A percentile compares a stretch with the other conserved stretches of the same genome.
These are phyloP conservation scores for Mormyrops boulengeri DNA, from an alignment of 2,797 vertebrate genomes.

Conservation along the genomic window DNA sequence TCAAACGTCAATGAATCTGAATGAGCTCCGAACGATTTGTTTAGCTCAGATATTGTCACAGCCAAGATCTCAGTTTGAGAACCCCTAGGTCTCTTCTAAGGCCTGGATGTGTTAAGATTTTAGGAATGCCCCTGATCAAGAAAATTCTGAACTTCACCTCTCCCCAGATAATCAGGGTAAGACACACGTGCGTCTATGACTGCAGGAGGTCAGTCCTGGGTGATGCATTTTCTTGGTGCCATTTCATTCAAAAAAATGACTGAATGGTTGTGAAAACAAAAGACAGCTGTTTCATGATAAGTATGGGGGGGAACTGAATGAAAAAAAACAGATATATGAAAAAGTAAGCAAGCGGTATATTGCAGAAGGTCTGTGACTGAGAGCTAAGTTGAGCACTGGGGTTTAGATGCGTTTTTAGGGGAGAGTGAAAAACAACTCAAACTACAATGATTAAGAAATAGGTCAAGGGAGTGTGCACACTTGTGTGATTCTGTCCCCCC, in stretches of 20 bases:
- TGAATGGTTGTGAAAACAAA: neutral
- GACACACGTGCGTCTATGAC: constrained; percentile 31
- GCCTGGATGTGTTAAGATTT: neutral
- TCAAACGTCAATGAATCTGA: neutral
- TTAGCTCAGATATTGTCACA: neutral
- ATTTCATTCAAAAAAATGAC: neutral
- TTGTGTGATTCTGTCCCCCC: neutral
- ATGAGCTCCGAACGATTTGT: neutral
- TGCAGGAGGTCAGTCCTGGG: constrained; percentile 10
- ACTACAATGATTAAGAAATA: neutral
- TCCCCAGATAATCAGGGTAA: constrained; percentile 25
- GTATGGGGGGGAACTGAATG: neutral
- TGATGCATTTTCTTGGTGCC: neutral
- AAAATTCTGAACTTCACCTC: neutral
- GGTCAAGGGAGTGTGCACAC: neutral
- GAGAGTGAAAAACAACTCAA: neutral
- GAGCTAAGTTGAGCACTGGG: neutral
- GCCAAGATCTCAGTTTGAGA: neutral
- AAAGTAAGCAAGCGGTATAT: neutral
- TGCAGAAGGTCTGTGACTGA: neutral
- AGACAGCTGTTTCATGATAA: neutral
- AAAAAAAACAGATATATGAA: neutral
- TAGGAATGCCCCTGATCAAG: neutral
- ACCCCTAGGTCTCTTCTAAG: neutral
- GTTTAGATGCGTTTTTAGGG: neutral